Conservation (phyloP, 2,797 vertebrate species). For the Halcyon leucocephala region DNA sequence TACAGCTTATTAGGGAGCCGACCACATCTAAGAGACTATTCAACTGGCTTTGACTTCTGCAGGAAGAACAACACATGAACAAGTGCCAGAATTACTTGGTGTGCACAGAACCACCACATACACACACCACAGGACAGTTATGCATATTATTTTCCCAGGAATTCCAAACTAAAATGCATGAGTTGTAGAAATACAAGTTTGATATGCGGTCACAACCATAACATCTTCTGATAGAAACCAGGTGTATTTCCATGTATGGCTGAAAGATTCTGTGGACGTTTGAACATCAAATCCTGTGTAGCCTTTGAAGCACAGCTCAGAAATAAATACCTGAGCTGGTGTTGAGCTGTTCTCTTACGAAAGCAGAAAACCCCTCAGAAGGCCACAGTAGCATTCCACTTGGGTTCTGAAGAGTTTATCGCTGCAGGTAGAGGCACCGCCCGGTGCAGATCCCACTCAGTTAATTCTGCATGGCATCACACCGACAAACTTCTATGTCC, state of each 20-base stretch:
- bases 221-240: background rate
- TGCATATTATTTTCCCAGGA: background rate
- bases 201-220: background rate
- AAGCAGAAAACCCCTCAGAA: background rate
- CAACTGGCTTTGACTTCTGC: background rate
- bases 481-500: background rate
- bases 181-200: background rate
- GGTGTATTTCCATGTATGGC: accelerated
- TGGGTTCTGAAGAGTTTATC: background rate
- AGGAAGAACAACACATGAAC: background rate
- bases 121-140: accelerated
- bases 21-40: background rate
- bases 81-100: background rate
- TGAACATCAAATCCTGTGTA: background rate
- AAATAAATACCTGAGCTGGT: background rate
- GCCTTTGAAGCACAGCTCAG: background rate
- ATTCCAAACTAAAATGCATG: background rate
- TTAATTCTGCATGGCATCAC: background rate
- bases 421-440: background rate
- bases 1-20: background rate
- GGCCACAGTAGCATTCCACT: background rate
- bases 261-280: background rate
- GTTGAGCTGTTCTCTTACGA: background rate
- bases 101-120: too few relatives aligned
- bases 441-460: background rate